Evolutionary conservation across 2,888 invertebrate genomes (phyloP).

Genomic region (Tinea semifulvella): DNA sequence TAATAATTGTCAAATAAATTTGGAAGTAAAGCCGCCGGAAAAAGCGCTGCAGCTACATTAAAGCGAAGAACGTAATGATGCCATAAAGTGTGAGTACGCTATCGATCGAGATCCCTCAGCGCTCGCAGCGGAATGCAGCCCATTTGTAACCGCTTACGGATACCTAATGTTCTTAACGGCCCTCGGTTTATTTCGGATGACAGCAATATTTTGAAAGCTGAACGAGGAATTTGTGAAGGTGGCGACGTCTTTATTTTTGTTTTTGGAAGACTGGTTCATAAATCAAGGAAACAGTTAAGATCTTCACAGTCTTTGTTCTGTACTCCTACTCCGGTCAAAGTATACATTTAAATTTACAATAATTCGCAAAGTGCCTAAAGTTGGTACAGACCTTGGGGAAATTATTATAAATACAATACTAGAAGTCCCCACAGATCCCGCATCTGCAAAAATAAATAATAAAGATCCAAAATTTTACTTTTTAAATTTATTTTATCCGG

Average conservation of each 20-base stretch:
- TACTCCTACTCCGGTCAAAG: no score
- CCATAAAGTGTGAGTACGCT: constrained; percentile 14
- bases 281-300: no score
- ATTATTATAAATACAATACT: no score
- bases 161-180: constrained; percentile 12
- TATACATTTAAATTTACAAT: no score
- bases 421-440: no score
- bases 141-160: constrained; percentile 12
- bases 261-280: no score
- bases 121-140: constrained; percentile 1
- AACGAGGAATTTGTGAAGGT: neutral
- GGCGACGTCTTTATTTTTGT: neutral
- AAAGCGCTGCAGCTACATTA: constrained; percentile 38
- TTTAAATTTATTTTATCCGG: no score
- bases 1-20: constrained; percentile 66
- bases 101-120: constrained; percentile 8
- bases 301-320: no score
- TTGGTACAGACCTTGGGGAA: no score
- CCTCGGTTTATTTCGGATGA: constrained; percentile 6
- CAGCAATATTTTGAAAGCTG: constrained; percentile 5
- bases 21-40: constrained; percentile 29
- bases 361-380: no score
- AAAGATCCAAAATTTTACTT: no score
- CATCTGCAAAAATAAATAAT: no score
- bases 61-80: constrained; percentile 18